These are phyloP conservation scores for Oryzias celebensis DNA, from an alignment of 2,113 vertebrate genomes.

Conservation along the genomic window DNA sequence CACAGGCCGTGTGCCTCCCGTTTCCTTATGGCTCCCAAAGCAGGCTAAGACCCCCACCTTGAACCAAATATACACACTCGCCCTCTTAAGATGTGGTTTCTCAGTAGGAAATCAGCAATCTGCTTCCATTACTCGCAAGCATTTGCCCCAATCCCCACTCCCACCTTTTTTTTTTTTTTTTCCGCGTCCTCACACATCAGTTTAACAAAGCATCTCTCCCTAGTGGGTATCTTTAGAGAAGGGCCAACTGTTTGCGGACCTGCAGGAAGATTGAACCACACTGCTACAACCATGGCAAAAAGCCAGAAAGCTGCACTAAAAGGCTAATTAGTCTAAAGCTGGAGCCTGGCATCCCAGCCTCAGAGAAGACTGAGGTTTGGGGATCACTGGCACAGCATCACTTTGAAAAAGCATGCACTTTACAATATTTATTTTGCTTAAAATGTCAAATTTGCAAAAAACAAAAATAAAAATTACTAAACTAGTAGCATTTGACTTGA, in stretches of 20 bases:
- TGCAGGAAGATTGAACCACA: slow-evolving; percentile 20
- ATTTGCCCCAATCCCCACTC: slow-evolving; percentile 9
- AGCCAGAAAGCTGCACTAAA: slow-evolving; percentile 34
- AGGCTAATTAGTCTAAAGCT: slow-evolving; percentile 25
- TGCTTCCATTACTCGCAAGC: slow-evolving; percentile 33
- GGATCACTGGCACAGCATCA: neutral
- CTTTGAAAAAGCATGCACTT: neutral
- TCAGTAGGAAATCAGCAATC: slow-evolving; percentile 57
- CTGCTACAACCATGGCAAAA: slow-evolving; percentile 30
- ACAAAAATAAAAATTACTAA: neutral
- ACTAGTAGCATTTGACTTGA: neutral
- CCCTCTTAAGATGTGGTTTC: slow-evolving; percentile 44
- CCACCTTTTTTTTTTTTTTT: neutral
- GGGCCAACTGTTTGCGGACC: slow-evolving; percentile 13
- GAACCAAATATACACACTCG: slow-evolving; percentile 3
- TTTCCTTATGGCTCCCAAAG: slow-evolving; percentile 35
- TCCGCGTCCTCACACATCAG: neutral
- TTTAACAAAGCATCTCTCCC: slow-evolving; percentile 23
- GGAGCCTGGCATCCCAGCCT: slow-evolving; percentile 34
- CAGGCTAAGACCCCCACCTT: slow-evolving; percentile 2
- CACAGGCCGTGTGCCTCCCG: slow-evolving; percentile 22
- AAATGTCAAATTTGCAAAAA: neutral
- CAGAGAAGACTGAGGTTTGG: slow-evolving; percentile 3
- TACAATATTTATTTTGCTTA: neutral
- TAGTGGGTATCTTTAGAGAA: slow-evolving; percentile 34